Evolutionary conservation across 2,797 vertebrate species (phyloP), one percentile per base, ranked within the genome.

Genomic region (Basileuterus tristriatus): DNA sequence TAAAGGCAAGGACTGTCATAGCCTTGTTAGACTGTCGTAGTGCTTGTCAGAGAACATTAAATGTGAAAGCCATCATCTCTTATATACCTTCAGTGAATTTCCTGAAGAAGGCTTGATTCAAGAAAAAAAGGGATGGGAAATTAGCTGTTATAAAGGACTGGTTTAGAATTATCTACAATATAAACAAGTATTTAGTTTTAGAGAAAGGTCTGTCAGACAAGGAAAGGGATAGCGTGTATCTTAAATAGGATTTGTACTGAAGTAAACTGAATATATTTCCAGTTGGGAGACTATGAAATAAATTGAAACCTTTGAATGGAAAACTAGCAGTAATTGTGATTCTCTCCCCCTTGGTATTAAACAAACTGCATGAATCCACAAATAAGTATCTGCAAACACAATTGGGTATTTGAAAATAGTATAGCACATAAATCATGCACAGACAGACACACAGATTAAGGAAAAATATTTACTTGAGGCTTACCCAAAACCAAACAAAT

Each of bases 371-470:
- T 94, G 69, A 69, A 93, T 96, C 87, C 87, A 95, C 78, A 97
- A 96, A 95, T 93, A 96, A 96, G 83, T 92, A 63, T 94, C 80
- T 96, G 46, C 62, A 96, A 95, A 95, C 79, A 96, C 63, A 94
- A 86, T 24, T 97, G 87, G 56, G 41, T 94, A 83, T 96, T 95
- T 95, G 77, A 96, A 96, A 97, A 94, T 52, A 86, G 78, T 79
- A 79, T 71, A 92, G 63, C 90, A 93, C 87, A 97, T 97, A 97
- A 97, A 97, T 96, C 96, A 97, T 96, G 67, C 90, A 87, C 70
- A 97, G 94, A 96, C 86, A 96, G 89, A 96, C 82, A 96, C 55
- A 95, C 62, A 97, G 89, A 96, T 97, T 96, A 96, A 97, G 96
- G 46, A 91, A 97, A 96, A 96, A 96, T 95, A 95, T 97, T 97